Evolutionary conservation across 2,888 invertebrate genomes (phyloP).

Genomic region (Oxytorus armatus): DNA sequence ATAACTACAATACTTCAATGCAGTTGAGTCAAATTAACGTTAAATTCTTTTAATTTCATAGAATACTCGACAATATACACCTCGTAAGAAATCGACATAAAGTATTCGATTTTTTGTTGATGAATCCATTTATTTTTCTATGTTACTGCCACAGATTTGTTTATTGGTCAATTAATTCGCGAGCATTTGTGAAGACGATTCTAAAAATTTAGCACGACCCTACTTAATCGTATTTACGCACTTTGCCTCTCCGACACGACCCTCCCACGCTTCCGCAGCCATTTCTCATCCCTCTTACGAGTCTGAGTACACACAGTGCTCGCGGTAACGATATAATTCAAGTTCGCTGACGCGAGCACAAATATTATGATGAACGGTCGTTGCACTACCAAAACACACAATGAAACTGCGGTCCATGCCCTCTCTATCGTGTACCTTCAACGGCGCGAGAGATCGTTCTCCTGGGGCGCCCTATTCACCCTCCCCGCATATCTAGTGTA

Average conservation of each 20-base stretch:
- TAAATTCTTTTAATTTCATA: too few species aligned
- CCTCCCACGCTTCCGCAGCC: too few species aligned
- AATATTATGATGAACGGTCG: conserved; percentile 79
- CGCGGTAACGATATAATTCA: conserved; percentile 79
- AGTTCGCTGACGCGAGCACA: conserved; percentile 77
- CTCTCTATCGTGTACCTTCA: too few species aligned
- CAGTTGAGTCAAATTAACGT: too few species aligned
- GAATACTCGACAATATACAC: too few species aligned
- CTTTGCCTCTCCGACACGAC: background rate
- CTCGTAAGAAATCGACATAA: too few species aligned
- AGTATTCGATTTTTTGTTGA: too few species aligned
- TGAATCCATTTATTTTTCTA: too few species aligned
- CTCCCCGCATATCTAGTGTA: background rate
- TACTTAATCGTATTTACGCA: background rate
- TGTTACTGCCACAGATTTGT: too few species aligned
- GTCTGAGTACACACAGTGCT: conserved; percentile 17
- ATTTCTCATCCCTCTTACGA: conserved; percentile 21
- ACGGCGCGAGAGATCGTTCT: conserved; percentile 16
- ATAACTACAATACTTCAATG: too few species aligned
- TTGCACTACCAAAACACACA: conserved; percentile 64
- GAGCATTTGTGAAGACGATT: too few species aligned
- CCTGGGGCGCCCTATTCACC: conserved; percentile 28
- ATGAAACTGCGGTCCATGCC: conserved; percentile 48
- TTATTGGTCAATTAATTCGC: too few species aligned
- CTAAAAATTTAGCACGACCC: background rate